These are phyloP conservation scores for Pampus argenteus DNA, from an alignment of 2,797 vertebrate genomes.

Conservation along the genomic window DNA sequence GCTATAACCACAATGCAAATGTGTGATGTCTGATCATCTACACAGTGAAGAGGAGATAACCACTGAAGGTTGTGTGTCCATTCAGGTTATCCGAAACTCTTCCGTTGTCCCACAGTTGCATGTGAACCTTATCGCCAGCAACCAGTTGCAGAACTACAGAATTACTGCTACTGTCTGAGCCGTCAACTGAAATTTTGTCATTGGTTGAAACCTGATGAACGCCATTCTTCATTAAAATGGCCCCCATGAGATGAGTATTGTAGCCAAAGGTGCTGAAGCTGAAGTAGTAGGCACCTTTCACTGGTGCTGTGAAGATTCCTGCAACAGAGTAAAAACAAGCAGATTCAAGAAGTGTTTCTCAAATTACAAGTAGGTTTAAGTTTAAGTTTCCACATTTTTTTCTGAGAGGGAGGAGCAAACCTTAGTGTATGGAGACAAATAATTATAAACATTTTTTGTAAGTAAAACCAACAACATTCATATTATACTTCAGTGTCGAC, in stretches of 20 bases:
- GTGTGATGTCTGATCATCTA: not conserved
- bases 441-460: not conserved
- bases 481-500: not conserved
- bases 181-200: not conserved
- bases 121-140: slow-evolving; percentile 25
- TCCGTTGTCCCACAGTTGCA: slow-evolving; percentile 48
- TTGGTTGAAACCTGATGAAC: slow-evolving; percentile 35
- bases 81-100: slow-evolving; percentile 55
- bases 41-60: slow-evolving; percentile 43
- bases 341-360: not conserved
- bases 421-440: not conserved
- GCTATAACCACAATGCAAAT: not conserved
- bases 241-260: slow-evolving; percentile 36
- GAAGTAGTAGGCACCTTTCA: slow-evolving; percentile 52
- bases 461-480: not conserved
- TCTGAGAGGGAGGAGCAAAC: not conserved
- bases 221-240: slow-evolving; percentile 50
- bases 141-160: slow-evolving; percentile 31
- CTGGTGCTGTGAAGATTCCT: slow-evolving; percentile 59
- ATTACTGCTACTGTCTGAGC: slow-evolving; percentile 43
- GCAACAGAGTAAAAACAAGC: slow-evolving; percentile 8
- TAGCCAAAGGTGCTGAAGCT: slow-evolving; percentile 55
- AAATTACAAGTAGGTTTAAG: not conserved
- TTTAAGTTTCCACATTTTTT: not conserved
- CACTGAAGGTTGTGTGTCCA: slow-evolving; percentile 58